phyloP scores from a whole-genome alignment of 2,797 vertebrate species.

The Anguilla megastoma region DNA sequence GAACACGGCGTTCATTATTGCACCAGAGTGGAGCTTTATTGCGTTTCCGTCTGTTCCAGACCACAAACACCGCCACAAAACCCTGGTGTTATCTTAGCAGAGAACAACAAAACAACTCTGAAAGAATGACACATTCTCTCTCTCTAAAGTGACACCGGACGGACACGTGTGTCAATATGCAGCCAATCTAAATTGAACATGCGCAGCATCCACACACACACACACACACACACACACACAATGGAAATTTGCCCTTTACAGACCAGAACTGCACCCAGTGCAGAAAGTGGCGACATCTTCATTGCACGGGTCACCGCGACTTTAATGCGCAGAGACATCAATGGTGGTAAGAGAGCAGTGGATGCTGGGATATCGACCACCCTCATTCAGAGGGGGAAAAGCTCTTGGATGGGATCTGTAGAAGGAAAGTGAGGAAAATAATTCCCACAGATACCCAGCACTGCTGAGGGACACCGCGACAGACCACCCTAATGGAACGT shows the following conservation, averaged over 20 bases:
- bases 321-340: background rate
- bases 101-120: background rate
- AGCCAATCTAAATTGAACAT: background rate
- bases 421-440: background rate
- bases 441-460: too few relatives aligned
- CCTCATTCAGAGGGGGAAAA: background rate
- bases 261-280: background rate
- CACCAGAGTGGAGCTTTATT: background rate
- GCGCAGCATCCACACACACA: background rate
- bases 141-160: too few relatives aligned
- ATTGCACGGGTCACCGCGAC: background rate
- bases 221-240: background rate
- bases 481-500: background rate
- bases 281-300: background rate
- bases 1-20: background rate
- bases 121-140: background rate
- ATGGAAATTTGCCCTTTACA: background rate
- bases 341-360: background rate
- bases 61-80: background rate
- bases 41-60: background rate
- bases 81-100: background rate
- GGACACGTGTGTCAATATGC: background rate
- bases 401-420: background rate
- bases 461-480: background rate
- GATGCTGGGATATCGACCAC: background rate